Conservation (phyloP, 1,140 invertebrate genomes). For the Aphelinus certus region DNA sequence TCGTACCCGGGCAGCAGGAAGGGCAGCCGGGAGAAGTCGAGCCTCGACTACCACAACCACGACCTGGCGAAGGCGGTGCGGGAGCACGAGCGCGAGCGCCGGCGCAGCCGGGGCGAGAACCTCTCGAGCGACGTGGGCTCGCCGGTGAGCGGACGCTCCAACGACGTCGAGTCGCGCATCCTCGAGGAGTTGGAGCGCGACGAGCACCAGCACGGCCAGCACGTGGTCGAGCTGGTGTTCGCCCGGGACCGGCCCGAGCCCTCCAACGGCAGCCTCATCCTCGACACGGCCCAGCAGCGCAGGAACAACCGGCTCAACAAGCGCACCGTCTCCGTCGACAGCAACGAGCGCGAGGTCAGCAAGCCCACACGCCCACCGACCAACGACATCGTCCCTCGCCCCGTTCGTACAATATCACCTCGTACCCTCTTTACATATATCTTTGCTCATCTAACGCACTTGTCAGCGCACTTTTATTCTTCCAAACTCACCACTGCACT, state of each 20-base stretch:
- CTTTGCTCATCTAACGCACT: too few species aligned
- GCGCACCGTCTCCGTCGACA: conserved; percentile 25
- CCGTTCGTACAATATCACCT: too few species aligned
- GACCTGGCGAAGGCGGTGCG: conserved; percentile 57
- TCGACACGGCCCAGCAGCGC: neutral
- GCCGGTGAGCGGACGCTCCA: conserved; percentile 55
- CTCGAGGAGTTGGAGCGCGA: conserved; percentile 56
- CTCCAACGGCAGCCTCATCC: conserved; percentile 33
- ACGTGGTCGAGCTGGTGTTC: neutral
- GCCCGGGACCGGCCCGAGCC: neutral
- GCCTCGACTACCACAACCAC: conserved; percentile 60
- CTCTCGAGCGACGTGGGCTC: conserved; percentile 58
- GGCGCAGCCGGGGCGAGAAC: conserved; percentile 54
- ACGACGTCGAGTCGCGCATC: conserved; percentile 53
- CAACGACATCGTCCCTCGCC: too few species aligned
- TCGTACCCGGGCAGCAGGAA: conserved; percentile 72
- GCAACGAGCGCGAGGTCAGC: neutral
- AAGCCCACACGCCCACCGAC: too few species aligned
- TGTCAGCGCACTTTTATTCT: too few species aligned
- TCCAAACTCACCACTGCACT: too few species aligned
- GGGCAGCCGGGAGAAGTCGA: conserved; percentile 68
- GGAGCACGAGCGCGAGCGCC: conserved; percentile 57
- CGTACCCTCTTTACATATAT: too few species aligned
- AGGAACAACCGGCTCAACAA: conserved; percentile 37
- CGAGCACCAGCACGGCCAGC: conserved; percentile 33